These are phyloP conservation scores for Uloborus diversus DNA, from an alignment of 1,140 invertebrate species.

Conservation along the genomic window DNA sequence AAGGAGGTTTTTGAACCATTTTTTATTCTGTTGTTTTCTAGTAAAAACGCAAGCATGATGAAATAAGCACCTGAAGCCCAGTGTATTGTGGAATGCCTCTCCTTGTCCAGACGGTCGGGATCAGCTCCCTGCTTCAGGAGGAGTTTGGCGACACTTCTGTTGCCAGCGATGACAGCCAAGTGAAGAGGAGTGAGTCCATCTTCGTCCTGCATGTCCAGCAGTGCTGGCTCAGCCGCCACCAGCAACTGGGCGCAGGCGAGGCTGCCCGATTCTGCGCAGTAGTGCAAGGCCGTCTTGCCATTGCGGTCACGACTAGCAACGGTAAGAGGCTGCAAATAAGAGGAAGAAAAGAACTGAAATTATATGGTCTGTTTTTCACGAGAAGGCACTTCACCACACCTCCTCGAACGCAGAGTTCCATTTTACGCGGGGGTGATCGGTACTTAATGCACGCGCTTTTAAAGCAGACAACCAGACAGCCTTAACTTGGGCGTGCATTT, in stretches of 20 bases:
- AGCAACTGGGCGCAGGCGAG: conserved; percentile 71
- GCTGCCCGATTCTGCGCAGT: conserved; percentile 79
- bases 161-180: conserved; percentile 88
- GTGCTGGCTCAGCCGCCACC: conserved; percentile 77
- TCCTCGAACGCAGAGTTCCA: too few relatives aligned
- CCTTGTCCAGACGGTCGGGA: conserved; percentile 87
- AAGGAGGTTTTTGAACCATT: too few relatives aligned
- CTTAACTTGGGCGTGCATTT: too few relatives aligned
- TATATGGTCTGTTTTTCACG: too few relatives aligned
- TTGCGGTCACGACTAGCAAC: conserved; percentile 77
- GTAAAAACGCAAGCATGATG: too few relatives aligned
- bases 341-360: not conserved
- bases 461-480: too few relatives aligned
- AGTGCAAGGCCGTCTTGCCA: conserved; percentile 88
- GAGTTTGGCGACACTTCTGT: conserved; percentile 79
- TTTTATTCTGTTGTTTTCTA: too few relatives aligned
- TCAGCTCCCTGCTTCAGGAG: conserved; percentile 72
- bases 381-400: too few relatives aligned
- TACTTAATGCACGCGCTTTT: too few relatives aligned
- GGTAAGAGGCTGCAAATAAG: conserved; percentile 69
- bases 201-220: conserved; percentile 83
- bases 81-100: conserved; percentile 93
- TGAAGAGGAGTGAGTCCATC: conserved; percentile 94
- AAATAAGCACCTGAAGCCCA: conserved; percentile 99
- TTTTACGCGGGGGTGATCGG: too few relatives aligned